phyloP scores from a whole-genome alignment of 2,797 vertebrate genomes.

The Tenualosa ilisha region DNA sequence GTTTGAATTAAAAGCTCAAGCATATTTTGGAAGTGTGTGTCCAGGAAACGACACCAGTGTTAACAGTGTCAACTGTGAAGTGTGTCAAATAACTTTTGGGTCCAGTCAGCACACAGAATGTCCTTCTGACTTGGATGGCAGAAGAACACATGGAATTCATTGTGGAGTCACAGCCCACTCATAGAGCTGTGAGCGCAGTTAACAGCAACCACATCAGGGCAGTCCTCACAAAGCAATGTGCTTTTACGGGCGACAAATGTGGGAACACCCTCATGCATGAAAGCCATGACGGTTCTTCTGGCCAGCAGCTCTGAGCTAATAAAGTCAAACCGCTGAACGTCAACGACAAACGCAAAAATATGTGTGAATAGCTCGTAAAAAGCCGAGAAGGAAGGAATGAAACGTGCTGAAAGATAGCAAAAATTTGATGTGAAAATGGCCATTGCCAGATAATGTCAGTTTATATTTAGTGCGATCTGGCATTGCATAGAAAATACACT shows the following conservation, averaged over 20 bases:
- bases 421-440: neutral
- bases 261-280: slow-evolving; percentile 73
- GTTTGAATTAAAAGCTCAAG: neutral
- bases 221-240: slow-evolving; percentile 64
- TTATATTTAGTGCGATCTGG: neutral
- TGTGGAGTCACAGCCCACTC: neutral
- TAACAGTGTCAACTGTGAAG: neutral
- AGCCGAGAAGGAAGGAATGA: slow-evolving; percentile 12
- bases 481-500: neutral
- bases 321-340: slow-evolving; percentile 65
- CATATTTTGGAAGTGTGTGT: neutral
- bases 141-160: slow-evolving; percentile 11
- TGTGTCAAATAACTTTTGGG: slow-evolving; percentile 15
- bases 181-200: neutral
- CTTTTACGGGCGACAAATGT: slow-evolving; percentile 68
- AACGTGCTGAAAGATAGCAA: slow-evolving; percentile 9
- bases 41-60: neutral
- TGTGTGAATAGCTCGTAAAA: slow-evolving; percentile 37
- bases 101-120: neutral
- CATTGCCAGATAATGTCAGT: neutral
- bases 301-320: slow-evolving; percentile 66
- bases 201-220: slow-evolving; percentile 67
- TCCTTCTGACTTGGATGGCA: neutral
- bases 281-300: slow-evolving; percentile 69
- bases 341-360: slow-evolving; percentile 60